Evolutionary conservation across 1,140 invertebrate species (phyloP).

Genomic region (Galendromus occidentalis): DNA sequence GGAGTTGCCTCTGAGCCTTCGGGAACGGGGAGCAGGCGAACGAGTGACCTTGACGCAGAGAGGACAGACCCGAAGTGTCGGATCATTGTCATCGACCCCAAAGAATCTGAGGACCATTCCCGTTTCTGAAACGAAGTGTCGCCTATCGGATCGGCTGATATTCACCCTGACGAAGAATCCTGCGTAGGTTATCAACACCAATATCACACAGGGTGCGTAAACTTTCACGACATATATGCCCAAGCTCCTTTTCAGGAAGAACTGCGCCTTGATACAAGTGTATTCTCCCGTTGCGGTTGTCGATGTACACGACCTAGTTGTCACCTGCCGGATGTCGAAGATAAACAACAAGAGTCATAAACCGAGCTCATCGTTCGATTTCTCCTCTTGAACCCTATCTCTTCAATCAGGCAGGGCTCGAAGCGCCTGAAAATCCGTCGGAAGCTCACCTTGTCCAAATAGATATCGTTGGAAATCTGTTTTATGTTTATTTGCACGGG

Average conservation of each 20-base stretch:
- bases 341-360: too few species aligned
- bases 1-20: too few species aligned
- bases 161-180: conserved; percentile 1
- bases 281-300: conserved; percentile 7
- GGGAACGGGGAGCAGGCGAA: too few species aligned
- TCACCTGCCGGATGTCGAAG: background rate
- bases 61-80: too few species aligned
- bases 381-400: too few species aligned
- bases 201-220: background rate
- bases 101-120: too few species aligned
- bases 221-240: conserved; percentile 9
- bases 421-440: background rate
- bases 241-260: conserved; percentile 1
- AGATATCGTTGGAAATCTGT: background rate
- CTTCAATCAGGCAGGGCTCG: too few species aligned
- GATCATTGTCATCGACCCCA: too few species aligned
- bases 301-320: background rate
- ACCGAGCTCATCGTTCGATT: too few species aligned
- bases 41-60: too few species aligned
- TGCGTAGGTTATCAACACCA: background rate
- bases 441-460: background rate
- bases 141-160: background rate
- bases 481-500: conserved; percentile 69
- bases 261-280: conserved; percentile 11
- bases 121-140: too few species aligned